Conservation (phyloP, 2,113 vertebrate species). For the Megaceryle torquata region DNA sequence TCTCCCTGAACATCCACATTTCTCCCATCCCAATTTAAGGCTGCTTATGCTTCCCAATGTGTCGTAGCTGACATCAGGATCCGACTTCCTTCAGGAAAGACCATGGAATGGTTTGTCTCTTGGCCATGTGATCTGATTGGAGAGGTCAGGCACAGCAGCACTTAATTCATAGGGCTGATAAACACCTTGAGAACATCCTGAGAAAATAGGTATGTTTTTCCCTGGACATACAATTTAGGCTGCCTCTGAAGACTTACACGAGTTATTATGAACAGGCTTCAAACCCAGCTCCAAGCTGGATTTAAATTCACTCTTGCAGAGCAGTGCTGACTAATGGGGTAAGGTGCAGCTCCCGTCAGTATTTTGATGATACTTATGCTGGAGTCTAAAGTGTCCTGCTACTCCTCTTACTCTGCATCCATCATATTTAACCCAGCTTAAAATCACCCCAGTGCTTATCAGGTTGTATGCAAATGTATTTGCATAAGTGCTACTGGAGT, state of each 20-base stretch:
- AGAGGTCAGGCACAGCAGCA: neutral
- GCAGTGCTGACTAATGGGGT: neutral
- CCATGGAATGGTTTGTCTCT: neutral
- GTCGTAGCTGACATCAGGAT: neutral
- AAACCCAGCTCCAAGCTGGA: neutral
- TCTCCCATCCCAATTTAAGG: neutral
- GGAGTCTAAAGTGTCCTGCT: neutral
- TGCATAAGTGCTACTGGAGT: neutral
- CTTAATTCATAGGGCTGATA: neutral
- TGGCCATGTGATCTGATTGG: neutral
- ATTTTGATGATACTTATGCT: neutral
- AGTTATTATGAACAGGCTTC: neutral
- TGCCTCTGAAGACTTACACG: neutral
- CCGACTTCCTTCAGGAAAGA: neutral
- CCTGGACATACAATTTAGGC: neutral
- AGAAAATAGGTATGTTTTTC: neutral
- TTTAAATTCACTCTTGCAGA: neutral
- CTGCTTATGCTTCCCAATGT: neutral
- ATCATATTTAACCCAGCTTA: neutral
- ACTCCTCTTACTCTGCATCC: neutral
- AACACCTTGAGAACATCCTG: neutral
- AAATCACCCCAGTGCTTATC: neutral
- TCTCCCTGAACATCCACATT: neutral
- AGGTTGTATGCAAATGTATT: neutral
- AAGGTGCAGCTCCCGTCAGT: neutral